A percentile compares a stretch with the other conserved stretches of the same genome.
phyloP scores from a whole-genome alignment of 2,888 invertebrate species.

The Cylloceria caligata region DNA sequence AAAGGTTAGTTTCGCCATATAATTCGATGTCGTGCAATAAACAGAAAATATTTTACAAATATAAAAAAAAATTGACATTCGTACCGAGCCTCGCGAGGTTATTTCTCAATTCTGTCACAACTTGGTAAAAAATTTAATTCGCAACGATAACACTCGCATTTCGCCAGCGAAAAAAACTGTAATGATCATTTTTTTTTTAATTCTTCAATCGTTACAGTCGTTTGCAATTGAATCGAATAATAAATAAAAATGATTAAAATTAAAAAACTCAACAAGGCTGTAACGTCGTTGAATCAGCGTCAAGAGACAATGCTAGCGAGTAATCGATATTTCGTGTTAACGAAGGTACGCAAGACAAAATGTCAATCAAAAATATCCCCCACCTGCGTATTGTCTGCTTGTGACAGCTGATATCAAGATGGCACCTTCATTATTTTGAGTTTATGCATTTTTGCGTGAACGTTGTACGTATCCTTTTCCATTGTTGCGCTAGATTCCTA shows the following conservation, averaged over 20 bases:
- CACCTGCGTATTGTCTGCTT: slow-evolving; percentile 79
- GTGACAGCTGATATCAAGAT: slow-evolving; percentile 78
- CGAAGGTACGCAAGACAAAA: background rate
- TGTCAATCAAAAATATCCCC: slow-evolving; percentile 40
- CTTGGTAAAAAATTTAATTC: background rate
- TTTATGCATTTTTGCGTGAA: slow-evolving; percentile 57
- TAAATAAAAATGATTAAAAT: background rate
- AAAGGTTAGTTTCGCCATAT: no score
- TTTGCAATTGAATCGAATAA: background rate
- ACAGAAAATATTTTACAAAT: no score
- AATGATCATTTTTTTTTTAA: no score
- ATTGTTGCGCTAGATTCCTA: background rate
- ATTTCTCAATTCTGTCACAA: background rate
- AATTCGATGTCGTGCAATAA: no score
- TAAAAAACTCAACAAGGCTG: background rate
- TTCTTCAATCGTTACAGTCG: no score
- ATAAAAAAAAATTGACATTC: background rate
- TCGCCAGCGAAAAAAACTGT: no score
- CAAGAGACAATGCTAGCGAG: background rate
- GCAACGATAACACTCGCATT: background rate
- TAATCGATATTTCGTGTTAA: slow-evolving; percentile 15
- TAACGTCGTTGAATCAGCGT: background rate
- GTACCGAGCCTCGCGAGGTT: background rate
- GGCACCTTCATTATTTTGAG: slow-evolving; percentile 63
- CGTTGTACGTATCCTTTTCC: slow-evolving; percentile 2